A percentile compares a stretch with the other conserved stretches of the same genome.
These are phyloP conservation scores for Mesocricetus auratus DNA, from an alignment of 2,113 vertebrate genomes.

Conservation along the genomic window DNA sequence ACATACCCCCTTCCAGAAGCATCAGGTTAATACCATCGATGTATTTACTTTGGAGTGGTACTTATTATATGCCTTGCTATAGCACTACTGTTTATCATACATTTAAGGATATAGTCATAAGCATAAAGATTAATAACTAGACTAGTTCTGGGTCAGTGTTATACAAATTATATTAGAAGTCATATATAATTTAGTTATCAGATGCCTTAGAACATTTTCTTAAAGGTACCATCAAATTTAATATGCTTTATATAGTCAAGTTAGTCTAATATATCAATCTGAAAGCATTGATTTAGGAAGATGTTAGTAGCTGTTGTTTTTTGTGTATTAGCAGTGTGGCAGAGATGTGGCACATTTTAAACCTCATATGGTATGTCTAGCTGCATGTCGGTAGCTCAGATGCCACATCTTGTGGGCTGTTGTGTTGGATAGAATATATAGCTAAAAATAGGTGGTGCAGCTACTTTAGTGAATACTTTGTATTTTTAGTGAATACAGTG, in stretches of 20 bases:
- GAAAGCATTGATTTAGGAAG: not conserved
- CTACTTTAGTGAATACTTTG: slow-evolving; percentile 11
- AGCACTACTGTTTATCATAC: not conserved
- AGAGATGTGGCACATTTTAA: not conserved
- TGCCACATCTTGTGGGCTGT: not conserved
- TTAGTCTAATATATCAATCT: not conserved
- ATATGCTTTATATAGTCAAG: not conserved
- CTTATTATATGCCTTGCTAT: not conserved
- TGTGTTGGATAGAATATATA: not conserved
- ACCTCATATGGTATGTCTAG: not conserved
- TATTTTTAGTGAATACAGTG: not conserved
- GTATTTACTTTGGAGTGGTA: not conserved
- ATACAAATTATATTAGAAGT: not conserved
- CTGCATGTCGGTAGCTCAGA: not conserved
- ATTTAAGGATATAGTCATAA: not conserved
- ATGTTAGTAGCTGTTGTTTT: not conserved
- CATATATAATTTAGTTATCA: not conserved
- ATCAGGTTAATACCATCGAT: not conserved
- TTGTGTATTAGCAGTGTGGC: not conserved
- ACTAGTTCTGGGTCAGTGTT: not conserved
- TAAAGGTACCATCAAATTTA: slow-evolving; percentile 22
- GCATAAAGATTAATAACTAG: not conserved
- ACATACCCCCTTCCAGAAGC: not conserved
- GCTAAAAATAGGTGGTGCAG: not conserved
- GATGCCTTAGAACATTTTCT: not conserved